Conservation (phyloP, 2,797 vertebrate genomes). For the Enteromius argenteus region DNA sequence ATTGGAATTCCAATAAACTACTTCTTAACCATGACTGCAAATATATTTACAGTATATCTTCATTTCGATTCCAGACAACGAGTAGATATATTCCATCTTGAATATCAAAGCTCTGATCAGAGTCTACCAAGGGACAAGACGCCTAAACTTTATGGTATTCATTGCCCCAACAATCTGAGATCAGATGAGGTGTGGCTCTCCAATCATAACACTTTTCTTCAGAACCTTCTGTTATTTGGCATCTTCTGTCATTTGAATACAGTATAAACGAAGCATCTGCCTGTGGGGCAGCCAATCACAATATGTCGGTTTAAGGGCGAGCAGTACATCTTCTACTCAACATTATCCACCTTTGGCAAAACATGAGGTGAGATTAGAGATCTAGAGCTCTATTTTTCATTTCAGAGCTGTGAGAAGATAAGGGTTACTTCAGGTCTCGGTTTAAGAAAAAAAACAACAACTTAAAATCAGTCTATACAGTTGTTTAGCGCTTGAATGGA, state of each 20-base stretch:
- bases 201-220: constrained; percentile 40
- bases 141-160: constrained; percentile 6
- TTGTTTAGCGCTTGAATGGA: not conserved
- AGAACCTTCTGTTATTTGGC: constrained; percentile 17
- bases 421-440: constrained; percentile 40
- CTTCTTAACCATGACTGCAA: constrained; percentile 9
- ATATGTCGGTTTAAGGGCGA: constrained; percentile 3
- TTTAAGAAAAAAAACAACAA: not conserved
- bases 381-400: constrained; percentile 39
- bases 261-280: constrained; percentile 17
- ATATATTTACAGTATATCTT: not conserved
- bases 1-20: not conserved
- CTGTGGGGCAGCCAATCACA: constrained; percentile 18
- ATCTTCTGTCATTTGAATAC: constrained; percentile 24
- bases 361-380: constrained; percentile 28
- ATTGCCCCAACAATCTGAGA: constrained; percentile 6
- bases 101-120: constrained; percentile 38
- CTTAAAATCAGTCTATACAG: not conserved
- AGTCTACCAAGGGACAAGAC: constrained; percentile 3
- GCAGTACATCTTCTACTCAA: not conserved
- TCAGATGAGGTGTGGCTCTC: constrained; percentile 28
- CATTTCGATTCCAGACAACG: not conserved
- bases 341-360: constrained; percentile 40
- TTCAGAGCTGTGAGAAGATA: constrained; percentile 23
- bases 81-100: constrained; percentile 6